Conservation (phyloP, 2,888 invertebrate genomes). For the Nomada ruficornis region DNA sequence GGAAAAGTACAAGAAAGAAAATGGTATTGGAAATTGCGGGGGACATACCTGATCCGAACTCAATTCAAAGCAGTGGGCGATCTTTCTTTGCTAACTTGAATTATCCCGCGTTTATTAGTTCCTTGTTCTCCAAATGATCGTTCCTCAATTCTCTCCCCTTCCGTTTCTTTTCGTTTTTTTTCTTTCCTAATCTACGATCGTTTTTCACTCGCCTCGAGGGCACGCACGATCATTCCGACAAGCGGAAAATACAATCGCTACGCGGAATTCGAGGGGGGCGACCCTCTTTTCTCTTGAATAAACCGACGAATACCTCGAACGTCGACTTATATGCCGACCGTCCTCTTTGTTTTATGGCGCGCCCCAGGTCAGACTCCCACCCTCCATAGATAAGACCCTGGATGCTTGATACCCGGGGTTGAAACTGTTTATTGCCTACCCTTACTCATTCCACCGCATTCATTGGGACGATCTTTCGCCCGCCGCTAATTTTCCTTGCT, state of each 20-base stretch:
- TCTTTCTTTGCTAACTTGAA: no score
- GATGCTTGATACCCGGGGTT: constrained; percentile 38
- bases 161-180: not conserved
- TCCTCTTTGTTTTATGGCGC: constrained; percentile 62
- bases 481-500: not conserved
- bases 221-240: constrained; percentile 56
- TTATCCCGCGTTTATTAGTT: no score
- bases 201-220: constrained; percentile 14
- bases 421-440: constrained; percentile 24
- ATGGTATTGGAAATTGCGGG: no score
- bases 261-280: constrained; percentile 30
- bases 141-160: constrained; percentile 27
- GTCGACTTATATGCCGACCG: constrained; percentile 45
- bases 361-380: constrained; percentile 36
- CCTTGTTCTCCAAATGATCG: not conserved
- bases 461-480: not conserved
- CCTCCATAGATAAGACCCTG: constrained; percentile 29
- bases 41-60: no score
- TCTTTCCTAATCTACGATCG: not conserved
- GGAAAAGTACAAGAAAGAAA: no score
- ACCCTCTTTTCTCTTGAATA: constrained; percentile 45
- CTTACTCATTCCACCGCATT: not conserved
- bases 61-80: no score
- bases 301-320: constrained; percentile 58
- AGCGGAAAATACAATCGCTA: constrained; percentile 72